Evolutionary conservation across 2,797 vertebrate genomes (phyloP).

Genomic region (Spinus olivaceus): DNA sequence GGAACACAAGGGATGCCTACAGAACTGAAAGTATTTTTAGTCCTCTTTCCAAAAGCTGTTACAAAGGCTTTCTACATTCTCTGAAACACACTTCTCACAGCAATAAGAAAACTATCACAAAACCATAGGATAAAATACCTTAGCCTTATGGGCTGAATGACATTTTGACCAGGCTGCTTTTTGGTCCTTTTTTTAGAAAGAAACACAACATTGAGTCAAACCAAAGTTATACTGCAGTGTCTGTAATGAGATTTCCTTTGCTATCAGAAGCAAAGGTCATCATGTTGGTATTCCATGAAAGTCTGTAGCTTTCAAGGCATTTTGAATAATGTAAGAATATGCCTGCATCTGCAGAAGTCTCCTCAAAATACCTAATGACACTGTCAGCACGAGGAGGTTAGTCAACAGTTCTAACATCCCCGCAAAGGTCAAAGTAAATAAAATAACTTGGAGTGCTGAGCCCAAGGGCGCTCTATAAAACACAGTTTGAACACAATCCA

Average conservation of each 20-base stretch:
- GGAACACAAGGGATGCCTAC: not conserved
- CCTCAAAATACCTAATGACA: not conserved
- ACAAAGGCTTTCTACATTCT: not conserved
- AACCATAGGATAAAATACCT: not conserved
- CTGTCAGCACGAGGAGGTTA: not conserved
- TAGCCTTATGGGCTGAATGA: not conserved
- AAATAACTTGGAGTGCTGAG: conserved; percentile 20
- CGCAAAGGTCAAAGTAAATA: conserved; percentile 30
- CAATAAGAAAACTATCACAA: not conserved
- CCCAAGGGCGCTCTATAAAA: conserved; percentile 28
- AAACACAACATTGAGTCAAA: not conserved
- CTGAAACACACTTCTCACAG: not conserved
- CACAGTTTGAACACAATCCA: conserved; percentile 14
- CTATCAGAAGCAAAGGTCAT: conserved; percentile 38
- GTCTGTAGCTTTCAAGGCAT: conserved; percentile 1
- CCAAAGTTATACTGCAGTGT: not conserved
- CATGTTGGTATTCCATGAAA: not conserved
- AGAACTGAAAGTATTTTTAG: not conserved
- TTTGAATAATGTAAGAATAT: conserved; percentile 1
- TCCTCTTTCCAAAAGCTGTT: not conserved
- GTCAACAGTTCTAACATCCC: conserved; percentile 14
- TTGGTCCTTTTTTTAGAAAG: not conserved
- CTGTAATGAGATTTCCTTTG: conserved; percentile 22
- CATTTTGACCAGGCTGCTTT: not conserved
- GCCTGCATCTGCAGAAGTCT: not conserved